These are phyloP conservation scores for Dryoscopus gambensis DNA, from an alignment of 2,113 vertebrate genomes.

Conservation along the genomic window DNA sequence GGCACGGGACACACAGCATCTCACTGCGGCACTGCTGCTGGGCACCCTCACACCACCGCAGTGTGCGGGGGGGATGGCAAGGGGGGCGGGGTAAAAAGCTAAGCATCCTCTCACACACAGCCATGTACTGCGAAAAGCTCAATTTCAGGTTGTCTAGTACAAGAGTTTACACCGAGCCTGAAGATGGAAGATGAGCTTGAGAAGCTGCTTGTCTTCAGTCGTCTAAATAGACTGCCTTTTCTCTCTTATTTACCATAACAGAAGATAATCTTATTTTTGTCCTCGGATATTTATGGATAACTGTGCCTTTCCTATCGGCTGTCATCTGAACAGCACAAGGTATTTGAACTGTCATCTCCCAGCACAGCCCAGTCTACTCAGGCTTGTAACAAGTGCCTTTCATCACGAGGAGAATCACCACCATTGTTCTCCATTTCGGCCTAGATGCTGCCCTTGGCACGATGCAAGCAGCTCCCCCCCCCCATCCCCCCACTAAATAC, in stretches of 20 bases:
- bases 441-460: not conserved
- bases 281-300: not conserved
- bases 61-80: too few relatives aligned
- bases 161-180: not conserved
- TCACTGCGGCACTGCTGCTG: not conserved
- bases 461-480: not conserved
- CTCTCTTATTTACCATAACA: not conserved
- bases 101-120: not conserved
- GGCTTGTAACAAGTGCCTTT: not conserved
- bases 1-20: accelerated
- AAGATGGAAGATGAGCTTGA: not conserved
- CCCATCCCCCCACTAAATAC: not conserved
- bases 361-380: not conserved
- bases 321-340: not conserved
- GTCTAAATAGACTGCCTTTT: not conserved
- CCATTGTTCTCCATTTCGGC: not conserved
- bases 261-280: not conserved
- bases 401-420: not conserved
- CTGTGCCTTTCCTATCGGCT: not conserved
- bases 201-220: not conserved
- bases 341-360: not conserved
- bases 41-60: not conserved
- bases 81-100: accelerated
- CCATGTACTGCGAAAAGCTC: not conserved
- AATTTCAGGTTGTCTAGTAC: not conserved